These are phyloP conservation scores for Betta splendens DNA, from an alignment of 2,797 vertebrate species.

Conservation along the genomic window DNA sequence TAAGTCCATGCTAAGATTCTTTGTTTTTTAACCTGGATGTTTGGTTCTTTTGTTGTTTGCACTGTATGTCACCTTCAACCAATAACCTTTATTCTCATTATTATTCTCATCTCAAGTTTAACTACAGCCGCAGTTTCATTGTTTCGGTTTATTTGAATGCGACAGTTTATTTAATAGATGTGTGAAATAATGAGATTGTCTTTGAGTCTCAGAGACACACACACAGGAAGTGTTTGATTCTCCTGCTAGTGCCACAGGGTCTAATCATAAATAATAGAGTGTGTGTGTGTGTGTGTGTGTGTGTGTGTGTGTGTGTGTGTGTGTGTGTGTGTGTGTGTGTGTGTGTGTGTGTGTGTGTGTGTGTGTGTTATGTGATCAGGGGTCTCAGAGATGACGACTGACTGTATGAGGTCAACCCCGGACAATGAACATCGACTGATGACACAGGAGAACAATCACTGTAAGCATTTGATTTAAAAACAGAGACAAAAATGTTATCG, in stretches of 20 bases:
- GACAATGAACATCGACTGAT: constrained; percentile 48
- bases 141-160: not conserved
- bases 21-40: not conserved
- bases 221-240: constrained; percentile 6
- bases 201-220: no score
- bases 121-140: not conserved
- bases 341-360: constrained; percentile 27
- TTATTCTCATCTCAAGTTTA: not conserved
- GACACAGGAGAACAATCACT: constrained; percentile 33
- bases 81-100: not conserved
- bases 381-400: constrained; percentile 52
- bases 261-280: constrained; percentile 46
- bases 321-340: constrained; percentile 23
- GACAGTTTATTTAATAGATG: not conserved
- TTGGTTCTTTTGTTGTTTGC: not conserved
- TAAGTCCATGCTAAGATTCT: constrained; percentile 34
- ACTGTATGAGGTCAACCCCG: constrained; percentile 47
- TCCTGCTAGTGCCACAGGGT: constrained; percentile 29
- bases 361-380: constrained; percentile 43
- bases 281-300: not conserved
- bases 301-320: constrained; percentile 14
- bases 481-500: not conserved
- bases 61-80: not conserved
- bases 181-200: not conserved
- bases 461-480: constrained; percentile 18